Base-by-base conservation (phyloP, 2,113 vertebrate genomes). In the Hypanus sabinus region DNA sequence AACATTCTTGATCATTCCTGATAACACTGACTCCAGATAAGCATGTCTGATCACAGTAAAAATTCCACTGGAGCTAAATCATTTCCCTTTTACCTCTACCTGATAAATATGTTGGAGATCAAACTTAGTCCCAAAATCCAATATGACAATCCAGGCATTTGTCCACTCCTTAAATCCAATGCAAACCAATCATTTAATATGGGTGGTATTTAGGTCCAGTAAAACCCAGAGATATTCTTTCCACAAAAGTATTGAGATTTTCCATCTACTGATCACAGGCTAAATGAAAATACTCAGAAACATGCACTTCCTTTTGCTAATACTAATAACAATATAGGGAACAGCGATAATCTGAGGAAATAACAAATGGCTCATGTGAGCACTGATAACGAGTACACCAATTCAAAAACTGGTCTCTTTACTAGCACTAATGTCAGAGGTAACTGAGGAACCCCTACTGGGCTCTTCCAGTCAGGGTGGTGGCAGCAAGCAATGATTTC, bases 1-100 rank as follows among this genome's bases (percentile, higher is more conserved):
- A 65, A 90, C 85, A 90, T 90, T 90, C 85, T 60, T 90, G 85
- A 90, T 90, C 57, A 68, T 62, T 46, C 30, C 83, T 7, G 83
- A 88, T 88, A n/a, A 88, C 83, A 5, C 8, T 6, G 60, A 90
- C 30, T 90, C 60, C 30, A 90, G 85, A 90, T 90, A 90, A 90
- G 85, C 60, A 90, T 62, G 14, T 65, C 85, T 90, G 85, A 65
- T 33, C 85, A 68, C 85, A 90, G 85, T 33, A 33, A 18, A 90
- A 65, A 90, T 90, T 90, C 85, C 85, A 88, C 33, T 33, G 85
- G 30, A 33, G 30, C 57, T 65, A 88, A 65, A 88, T 88, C 57
- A 90, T 33, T 90, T 90, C 60, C 85, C 60, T 65, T 33, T 90
- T 62, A 65, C n/a, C 6, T 62, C 57, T 33, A 55, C n/a, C 81